Evolutionary conservation across 2,888 invertebrate genomes (phyloP), one percentile per base, ranked within the genome.

Genomic region (Euclidia mi): DNA sequence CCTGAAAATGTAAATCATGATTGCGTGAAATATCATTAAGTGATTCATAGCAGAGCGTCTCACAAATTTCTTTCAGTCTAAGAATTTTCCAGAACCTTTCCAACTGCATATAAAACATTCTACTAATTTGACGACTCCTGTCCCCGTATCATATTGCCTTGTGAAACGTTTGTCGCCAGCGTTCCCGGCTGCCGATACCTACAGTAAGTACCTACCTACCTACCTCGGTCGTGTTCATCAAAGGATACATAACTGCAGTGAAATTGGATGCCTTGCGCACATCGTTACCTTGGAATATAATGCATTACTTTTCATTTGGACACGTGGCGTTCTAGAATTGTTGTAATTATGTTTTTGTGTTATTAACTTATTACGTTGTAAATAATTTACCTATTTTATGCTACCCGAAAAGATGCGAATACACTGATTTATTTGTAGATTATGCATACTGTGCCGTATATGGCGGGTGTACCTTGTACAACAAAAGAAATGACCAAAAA

Each of bases 91-190:
- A 44, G 34, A 40, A 42, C 1, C 2, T 40, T 56, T 14, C 18
- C 4, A 41, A 43, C 12, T n/a, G 7, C 17, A 53, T 29, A 35
- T 41, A 50, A 45, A 31, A n/a, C 25, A 17, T 46, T 51, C 52
- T 35, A 56, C 41, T 35, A 34, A 52, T 83, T 91, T 90, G 74
- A 35, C 43, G 61, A 78, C 84, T 65, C 84, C 92, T 91, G 91
- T 12, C 46, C 12, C 29, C 44, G 86, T 89, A 71, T 92, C 92
- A 61, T 68, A 72, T 94, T 89, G 74, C 91, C 85, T 85, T 92
- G 92, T 89, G 93, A 93, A 93, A 87, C 84, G 74, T 76, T 83
- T 78, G 79, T 82, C 76, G 84, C 65, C 48, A 81, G 57, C 79
- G 89, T 92, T 92, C 92, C 90, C 91, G 81, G 40, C 12, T 14